Base-by-base conservation (phyloP, 2,113 vertebrate species). In the Aspiorhynchus laticeps region DNA sequence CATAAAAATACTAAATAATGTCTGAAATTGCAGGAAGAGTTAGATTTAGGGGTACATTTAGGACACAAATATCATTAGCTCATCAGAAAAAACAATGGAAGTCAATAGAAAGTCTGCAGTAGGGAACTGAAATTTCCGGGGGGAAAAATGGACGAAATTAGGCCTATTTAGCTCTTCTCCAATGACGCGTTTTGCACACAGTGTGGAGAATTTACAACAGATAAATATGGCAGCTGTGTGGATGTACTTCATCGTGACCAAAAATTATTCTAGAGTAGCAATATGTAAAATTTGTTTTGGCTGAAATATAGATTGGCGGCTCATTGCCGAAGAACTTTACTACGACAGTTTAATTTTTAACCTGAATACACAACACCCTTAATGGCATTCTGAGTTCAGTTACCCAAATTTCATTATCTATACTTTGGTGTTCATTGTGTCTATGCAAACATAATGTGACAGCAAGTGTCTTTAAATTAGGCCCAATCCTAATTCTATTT, bases 391-490 rank as follows among this genome's bases (percentile, higher is more conserved):
- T 31, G 28, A 9, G 15, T 33, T 69, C 65, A 33, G 31, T 36
- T 69, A 21, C 67, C 31, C 65, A 17, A 17, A 67, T 31, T 33
- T 33, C 65, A 31, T 8, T 17, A 19, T 4, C 31, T 17, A 69
- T 4, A 69, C 7, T 36, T 9, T 21, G 17, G 15, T 33, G 65
- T 69, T 69, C 7, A 36, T 36, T 69, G 31, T 69, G 67, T 21
- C 3, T 69, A 4, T 69, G 31, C 31, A 36, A 36, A 69, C 21
- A 36, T 36, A 69, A 69, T 33, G 31, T 69, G 67, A 69, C 17
- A 69, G 67, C 67, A 31, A 74, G 19, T n/a, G 38, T 17, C 74
- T 76, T 76, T 48, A 15, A 76, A n/a, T n/a, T n/a, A n/a, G n/a
- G n/a, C n/a, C n/a, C n/a, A n/a, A n/a, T n/a, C n/a, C n/a, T n/a